Evolutionary conservation across 1,140 invertebrate species (phyloP).

Genomic region (Drosophila novamexicana): DNA sequence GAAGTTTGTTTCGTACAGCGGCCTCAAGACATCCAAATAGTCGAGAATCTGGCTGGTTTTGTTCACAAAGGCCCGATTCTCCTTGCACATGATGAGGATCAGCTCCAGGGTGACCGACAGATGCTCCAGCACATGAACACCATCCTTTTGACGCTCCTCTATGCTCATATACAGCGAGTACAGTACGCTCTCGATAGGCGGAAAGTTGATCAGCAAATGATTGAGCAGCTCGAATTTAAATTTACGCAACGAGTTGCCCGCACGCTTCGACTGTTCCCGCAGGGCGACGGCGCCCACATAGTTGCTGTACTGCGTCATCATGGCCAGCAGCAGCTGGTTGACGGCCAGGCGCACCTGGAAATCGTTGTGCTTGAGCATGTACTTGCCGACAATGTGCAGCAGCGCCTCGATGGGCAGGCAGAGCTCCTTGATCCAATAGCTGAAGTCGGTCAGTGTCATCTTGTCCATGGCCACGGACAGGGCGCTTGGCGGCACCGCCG

Average conservation of each 20-base stretch:
- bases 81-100: constrained; percentile 71
- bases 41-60: constrained; percentile 77
- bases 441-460: constrained; percentile 74
- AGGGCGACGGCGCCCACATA: constrained; percentile 65
- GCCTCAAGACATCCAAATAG: constrained; percentile 75
- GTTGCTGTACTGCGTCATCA: constrained; percentile 81
- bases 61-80: constrained; percentile 78
- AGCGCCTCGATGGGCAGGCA: constrained; percentile 74
- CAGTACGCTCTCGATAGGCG: constrained; percentile 69
- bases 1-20: constrained; percentile 64
- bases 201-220: constrained; percentile 75
- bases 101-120: constrained; percentile 75
- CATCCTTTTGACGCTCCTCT: constrained; percentile 6
- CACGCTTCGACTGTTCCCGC: constrained; percentile 66
- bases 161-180: constrained; percentile 66
- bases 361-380: constrained; percentile 18
- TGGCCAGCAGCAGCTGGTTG: constrained; percentile 60
- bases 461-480: constrained; percentile 74
- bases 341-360: constrained; percentile 50
- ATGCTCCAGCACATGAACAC: constrained; percentile 63
- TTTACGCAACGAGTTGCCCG: constrained; percentile 65
- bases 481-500: constrained; percentile 66
- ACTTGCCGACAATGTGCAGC: constrained; percentile 57
- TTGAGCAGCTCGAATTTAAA: constrained; percentile 83
- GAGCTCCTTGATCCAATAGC: constrained; percentile 75